phyloP scores from a whole-genome alignment of 2,888 invertebrate species.

The Apomyelois bistriatella region DNA sequence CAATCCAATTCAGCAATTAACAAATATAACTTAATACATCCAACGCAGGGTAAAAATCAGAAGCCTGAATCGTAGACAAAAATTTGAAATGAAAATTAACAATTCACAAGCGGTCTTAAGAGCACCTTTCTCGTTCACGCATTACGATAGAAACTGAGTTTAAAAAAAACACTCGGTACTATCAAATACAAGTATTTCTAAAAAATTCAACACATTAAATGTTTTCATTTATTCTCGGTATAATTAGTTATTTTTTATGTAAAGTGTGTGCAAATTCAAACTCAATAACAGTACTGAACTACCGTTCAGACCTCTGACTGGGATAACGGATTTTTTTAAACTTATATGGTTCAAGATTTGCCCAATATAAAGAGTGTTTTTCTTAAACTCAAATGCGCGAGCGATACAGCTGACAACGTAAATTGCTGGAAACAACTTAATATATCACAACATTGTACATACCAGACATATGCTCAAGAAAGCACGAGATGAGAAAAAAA shows the following conservation, averaged over 20 bases:
- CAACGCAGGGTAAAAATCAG: neutral
- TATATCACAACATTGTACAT: neutral
- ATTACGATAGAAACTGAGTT: too few species aligned
- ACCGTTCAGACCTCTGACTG: too few species aligned
- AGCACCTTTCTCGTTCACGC: neutral
- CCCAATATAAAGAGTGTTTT: too few species aligned
- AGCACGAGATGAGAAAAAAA: conserved; percentile 2
- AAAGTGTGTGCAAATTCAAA: too few species aligned
- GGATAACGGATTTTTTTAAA: too few species aligned
- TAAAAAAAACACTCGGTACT: too few species aligned
- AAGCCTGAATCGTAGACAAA: neutral
- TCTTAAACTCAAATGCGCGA: neutral
- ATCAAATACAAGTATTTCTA: too few species aligned
- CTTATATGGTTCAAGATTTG: too few species aligned
- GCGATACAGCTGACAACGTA: neutral
- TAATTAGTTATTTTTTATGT: too few species aligned
- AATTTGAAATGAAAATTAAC: neutral
- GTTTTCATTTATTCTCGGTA: too few species aligned
- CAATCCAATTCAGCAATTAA: neutral
- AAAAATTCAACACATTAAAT: too few species aligned
- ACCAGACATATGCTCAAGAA: neutral
- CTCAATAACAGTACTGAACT: too few species aligned
- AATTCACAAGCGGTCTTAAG: neutral
- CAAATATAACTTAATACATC: neutral
- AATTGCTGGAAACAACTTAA: neutral